phyloP scores from a whole-genome alignment of 2,113 vertebrate genomes.

The Bufo gargarizans region DNA sequence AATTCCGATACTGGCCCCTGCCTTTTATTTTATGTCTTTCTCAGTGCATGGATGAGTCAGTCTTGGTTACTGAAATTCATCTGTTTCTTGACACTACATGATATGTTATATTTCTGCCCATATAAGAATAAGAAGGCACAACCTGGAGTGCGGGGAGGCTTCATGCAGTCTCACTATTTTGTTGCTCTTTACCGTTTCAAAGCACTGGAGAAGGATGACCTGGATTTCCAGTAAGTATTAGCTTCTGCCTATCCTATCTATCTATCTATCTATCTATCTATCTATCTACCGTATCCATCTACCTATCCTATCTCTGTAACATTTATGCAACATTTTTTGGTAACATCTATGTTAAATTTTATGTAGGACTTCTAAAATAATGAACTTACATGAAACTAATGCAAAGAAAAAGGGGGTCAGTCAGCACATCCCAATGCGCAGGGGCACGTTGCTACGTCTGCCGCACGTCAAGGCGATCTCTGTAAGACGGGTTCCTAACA shows the following conservation, averaged over 20 bases:
- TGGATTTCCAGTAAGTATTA: conserved; percentile 90
- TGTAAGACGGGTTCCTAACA: too few species aligned
- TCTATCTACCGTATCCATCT: too few species aligned
- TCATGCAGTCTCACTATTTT: conserved; percentile 90
- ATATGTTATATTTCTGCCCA: neutral
- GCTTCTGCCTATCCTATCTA: neutral
- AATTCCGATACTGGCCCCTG: too few species aligned
- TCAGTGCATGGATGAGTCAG: neutral
- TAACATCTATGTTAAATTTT: neutral
- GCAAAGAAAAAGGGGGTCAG: too few species aligned
- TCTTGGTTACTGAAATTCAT: neutral
- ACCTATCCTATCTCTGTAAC: neutral
- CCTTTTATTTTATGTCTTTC: too few species aligned
- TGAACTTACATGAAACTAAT: neutral
- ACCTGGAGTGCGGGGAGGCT: conserved; percentile 64
- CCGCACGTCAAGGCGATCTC: too few species aligned
- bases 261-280: neutral
- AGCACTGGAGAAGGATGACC: conserved; percentile 90
- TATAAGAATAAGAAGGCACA: conserved; percentile 84
- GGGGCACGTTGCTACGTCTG: too few species aligned
- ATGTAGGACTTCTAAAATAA: neutral
- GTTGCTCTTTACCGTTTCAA: conserved; percentile 92
- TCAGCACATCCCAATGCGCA: too few species aligned
- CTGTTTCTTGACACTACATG: neutral
- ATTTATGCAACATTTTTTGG: neutral